Evolutionary conservation across 2,113 vertebrate species (phyloP).

Genomic region (Hippotragus niger): DNA sequence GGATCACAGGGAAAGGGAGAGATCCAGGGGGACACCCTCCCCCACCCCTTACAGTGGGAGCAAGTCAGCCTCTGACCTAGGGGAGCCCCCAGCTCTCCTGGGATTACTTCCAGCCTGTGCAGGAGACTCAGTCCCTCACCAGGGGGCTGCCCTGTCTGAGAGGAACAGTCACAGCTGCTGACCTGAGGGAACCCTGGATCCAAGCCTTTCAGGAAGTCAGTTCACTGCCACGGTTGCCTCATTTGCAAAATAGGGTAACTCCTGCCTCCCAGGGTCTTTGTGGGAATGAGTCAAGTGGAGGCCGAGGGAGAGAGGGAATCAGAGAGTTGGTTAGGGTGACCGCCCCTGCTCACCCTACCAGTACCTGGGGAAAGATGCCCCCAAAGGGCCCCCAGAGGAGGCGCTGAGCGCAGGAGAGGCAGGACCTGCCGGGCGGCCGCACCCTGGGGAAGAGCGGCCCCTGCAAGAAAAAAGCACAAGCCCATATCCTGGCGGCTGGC

Average conservation of each 20-base stretch:
- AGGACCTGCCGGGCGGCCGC: accelerated
- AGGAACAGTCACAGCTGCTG: accelerated
- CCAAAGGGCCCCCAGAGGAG: neutral
- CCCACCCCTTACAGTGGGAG: neutral
- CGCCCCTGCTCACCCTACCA: neutral
- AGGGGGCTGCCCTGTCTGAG: neutral
- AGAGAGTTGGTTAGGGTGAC: neutral
- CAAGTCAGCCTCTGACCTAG: neutral
- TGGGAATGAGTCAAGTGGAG: neutral
- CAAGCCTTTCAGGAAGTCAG: neutral
- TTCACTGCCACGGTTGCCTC: neutral
- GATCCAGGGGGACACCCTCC: accelerated
- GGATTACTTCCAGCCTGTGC: neutral
- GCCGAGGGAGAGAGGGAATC: neutral
- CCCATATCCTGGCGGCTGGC: neutral
- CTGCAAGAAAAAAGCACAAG: neutral
- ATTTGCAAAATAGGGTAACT: neutral
- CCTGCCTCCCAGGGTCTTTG: neutral
- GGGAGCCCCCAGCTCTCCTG: neutral
- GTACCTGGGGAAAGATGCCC: neutral
- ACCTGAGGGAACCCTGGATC: neutral
- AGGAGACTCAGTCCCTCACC: neutral
- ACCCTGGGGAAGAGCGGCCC: neutral
- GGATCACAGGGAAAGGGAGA: neutral
- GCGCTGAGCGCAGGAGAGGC: accelerated